Conservation (phyloP, 2,797 vertebrate genomes). For the Moxostoma hubbsi region DNA sequence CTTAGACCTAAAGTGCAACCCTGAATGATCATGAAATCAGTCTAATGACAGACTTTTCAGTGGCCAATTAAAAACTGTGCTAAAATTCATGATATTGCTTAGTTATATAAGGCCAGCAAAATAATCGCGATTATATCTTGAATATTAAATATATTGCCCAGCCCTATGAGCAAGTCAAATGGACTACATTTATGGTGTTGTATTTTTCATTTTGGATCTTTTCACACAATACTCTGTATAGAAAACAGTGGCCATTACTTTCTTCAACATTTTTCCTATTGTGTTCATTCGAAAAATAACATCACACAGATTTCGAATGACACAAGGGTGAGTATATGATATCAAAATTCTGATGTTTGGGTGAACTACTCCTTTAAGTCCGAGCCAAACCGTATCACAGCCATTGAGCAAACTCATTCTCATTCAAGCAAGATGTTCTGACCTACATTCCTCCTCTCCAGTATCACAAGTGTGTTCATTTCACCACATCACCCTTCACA, state of each 20-base stretch:
- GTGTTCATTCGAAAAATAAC: too few relatives aligned
- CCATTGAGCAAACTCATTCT: not conserved
- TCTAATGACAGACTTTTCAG: too few relatives aligned
- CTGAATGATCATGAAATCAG: too few relatives aligned
- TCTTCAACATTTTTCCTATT: too few relatives aligned
- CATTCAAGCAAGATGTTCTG: constrained; percentile 68
- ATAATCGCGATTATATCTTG: too few relatives aligned
- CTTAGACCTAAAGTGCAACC: too few relatives aligned
- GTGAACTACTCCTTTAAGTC: not conserved
- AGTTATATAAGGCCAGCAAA: too few relatives aligned
- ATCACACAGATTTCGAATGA: not conserved
- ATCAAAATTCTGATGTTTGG: not conserved
- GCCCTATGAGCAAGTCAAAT: not conserved
- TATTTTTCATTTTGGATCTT: not conserved
- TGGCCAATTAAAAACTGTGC: too few relatives aligned
- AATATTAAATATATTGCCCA: too few relatives aligned
- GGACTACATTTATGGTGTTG: not conserved
- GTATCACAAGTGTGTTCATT: constrained; percentile 43
- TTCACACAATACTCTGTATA: not conserved
- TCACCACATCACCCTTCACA: constrained; percentile 30
- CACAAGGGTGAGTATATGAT: not conserved
- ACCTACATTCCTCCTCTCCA: constrained; percentile 76
- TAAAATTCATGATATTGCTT: too few relatives aligned
- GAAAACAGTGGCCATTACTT: not conserved
- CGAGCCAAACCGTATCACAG: not conserved